Percentiles rank a stretch among this genome's conserved stretches.
Evolutionary conservation across 2,888 invertebrate genomes (phyloP).

Genomic region (Oscheius myriophilus): DNA sequence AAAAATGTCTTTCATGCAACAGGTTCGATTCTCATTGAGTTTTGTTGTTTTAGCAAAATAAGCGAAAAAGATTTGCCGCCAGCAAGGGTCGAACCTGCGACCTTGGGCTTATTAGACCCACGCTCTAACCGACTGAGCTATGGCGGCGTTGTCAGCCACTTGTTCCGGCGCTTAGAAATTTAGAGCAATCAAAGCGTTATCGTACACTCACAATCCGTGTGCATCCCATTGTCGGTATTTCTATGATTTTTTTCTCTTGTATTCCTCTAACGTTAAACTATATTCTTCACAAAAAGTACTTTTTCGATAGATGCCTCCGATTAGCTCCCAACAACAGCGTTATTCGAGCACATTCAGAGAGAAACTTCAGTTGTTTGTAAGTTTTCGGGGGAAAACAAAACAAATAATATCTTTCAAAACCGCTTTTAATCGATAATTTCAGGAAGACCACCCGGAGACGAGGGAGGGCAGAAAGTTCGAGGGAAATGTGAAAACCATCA

Average conservation of each 20-base stretch:
- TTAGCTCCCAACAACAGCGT: slow-evolving; percentile 12
- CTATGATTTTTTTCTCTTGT: no score
- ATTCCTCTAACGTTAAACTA: no score
- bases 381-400: slow-evolving; percentile 12
- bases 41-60: no score
- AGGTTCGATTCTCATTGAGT: no score
- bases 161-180: no score
- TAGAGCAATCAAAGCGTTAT: not conserved
- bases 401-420: not conserved
- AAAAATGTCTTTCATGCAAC: no score
- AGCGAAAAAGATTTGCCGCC: slow-evolving; percentile 62
- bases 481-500: slow-evolving; percentile 59
- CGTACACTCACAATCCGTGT: no score
- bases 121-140: slow-evolving; percentile 71
- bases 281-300: not conserved
- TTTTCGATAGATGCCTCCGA: slow-evolving; percentile 12
- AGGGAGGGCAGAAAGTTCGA: slow-evolving; percentile 48
- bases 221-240: no score
- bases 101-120: slow-evolving; percentile 71
- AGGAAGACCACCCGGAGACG: slow-evolving; percentile 56
- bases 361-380: slow-evolving; percentile 32
- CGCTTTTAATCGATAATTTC: slow-evolving; percentile 21
- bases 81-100: slow-evolving; percentile 70
- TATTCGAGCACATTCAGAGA: slow-evolving; percentile 25
- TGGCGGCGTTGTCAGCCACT: slow-evolving; percentile 56